A percentile compares a stretch with the other conserved stretches of the same genome.
These are phyloP conservation scores for Nymphalis polychloros DNA, from an alignment of 2,888 invertebrate genomes.

Conservation along the genomic window DNA sequence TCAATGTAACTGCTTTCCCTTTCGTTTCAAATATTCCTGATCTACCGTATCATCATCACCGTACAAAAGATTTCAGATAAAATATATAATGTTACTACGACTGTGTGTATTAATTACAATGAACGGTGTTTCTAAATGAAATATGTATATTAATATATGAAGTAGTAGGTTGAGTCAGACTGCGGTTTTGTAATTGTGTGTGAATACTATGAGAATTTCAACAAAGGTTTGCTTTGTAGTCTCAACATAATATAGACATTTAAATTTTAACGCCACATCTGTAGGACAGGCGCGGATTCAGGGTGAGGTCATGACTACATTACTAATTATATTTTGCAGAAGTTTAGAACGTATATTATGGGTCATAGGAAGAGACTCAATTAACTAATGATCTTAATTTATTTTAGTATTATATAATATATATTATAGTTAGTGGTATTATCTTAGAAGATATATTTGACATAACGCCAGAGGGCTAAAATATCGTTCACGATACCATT, in stretches of 20 bases:
- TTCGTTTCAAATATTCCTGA: constrained; percentile 45
- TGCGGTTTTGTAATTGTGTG: neutral
- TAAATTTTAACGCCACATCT: neutral
- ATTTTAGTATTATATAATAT: too few species aligned
- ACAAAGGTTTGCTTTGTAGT: constrained; percentile 8
- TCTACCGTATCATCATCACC: neutral
- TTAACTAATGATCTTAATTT: too few species aligned
- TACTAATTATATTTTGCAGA: neutral
- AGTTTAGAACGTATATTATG: too few species aligned
- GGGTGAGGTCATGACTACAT: neutral
- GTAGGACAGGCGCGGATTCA: neutral
- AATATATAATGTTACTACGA: too few species aligned
- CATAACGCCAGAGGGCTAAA: too few species aligned
- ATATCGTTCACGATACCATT: too few species aligned
- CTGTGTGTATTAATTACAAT: neutral
- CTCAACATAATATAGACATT: constrained; percentile 4
- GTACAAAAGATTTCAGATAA: too few species aligned
- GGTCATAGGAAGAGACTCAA: too few species aligned
- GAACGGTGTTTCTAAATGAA: neutral
- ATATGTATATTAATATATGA: neutral
- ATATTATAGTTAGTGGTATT: too few species aligned
- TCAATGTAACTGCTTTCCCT: constrained; percentile 49
- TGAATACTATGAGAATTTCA: constrained; percentile 5
- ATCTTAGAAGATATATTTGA: too few species aligned
- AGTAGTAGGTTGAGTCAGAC: neutral